Evolutionary conservation across 2,888 invertebrate genomes (phyloP), one percentile per base, ranked within the genome.

Genomic region (Monochamus alternatus): DNA sequence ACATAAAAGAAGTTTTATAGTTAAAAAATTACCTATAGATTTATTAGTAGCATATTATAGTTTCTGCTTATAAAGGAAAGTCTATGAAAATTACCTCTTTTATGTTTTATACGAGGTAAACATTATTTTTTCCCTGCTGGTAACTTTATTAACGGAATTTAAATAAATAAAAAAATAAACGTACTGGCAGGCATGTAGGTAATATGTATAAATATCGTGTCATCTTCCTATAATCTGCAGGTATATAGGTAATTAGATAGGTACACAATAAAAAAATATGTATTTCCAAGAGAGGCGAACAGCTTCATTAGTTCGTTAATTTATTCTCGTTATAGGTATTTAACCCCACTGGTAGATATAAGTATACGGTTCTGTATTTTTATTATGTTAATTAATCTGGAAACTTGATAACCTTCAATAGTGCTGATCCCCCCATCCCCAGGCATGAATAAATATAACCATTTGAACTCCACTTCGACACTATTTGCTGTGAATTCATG

Each of bases 301-400:
- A 4, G 14, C 14, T 14, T 47, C 47, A 44, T 44, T 44, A 9
- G 10, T 47, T 47, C 12, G 47, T 12, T 47, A 12, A 47, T 47
- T 47, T 47, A 47, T 12, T 55, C 55, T 55, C 4, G 55, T 22
- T 22, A 8, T 14, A 55, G 55, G 55, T 55, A 51, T n/a, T n/a
- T 51, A 12, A 47, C 10, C 12, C 47, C 22, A 22, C 22, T 22
- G 2, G 38, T n/a, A 8, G 9, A 10, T 51, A 51, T n/a, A 10
- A 3, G 47, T 47, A 47, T 38, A 51, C 9, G 8, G 9, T 8
- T 60, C n/a, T 60, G 4, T 3, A 58, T 9, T 90, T 92, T 55
- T 93, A 93, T 2, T 96, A 95, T 87, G 89, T 90, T 43, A 96
- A 96, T 87, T 22, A 96, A 96, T 87, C 85, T 87, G 63, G 91